Evolutionary conservation across 1,140 invertebrate species (phyloP).

Genomic region (Anastrepha obliqua): DNA sequence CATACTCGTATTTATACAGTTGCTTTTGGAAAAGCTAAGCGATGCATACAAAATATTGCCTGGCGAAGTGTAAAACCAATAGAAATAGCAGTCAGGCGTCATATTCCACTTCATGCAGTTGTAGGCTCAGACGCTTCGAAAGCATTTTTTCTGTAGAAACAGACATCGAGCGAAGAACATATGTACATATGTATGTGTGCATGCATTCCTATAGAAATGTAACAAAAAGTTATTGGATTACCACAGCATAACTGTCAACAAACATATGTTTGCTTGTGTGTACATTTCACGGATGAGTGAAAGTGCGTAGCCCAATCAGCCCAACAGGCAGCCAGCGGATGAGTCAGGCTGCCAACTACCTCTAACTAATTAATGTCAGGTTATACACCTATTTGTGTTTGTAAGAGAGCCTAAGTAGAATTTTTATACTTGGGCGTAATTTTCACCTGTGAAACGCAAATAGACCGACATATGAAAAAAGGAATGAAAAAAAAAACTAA

Average conservation of each 20-base stretch:
- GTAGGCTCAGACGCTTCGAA: background rate
- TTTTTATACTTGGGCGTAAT: slow-evolving; percentile 7
- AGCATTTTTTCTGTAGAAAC: slow-evolving; percentile 19
- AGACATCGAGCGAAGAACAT: background rate
- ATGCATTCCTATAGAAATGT: background rate
- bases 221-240: slow-evolving; percentile 20
- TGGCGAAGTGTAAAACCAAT: background rate
- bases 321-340: too few relatives aligned
- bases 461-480: background rate
- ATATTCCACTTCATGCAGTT: background rate
- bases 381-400: background rate
- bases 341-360: background rate
- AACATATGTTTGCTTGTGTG: background rate
- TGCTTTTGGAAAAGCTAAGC: slow-evolving; percentile 11
- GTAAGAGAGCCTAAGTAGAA: background rate
- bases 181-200: background rate
- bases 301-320: background rate
- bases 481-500: background rate
- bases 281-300: background rate
- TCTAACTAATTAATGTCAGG: slow-evolving; percentile 18
- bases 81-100: background rate
- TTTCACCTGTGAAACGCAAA: slow-evolving; percentile 49
- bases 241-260: background rate
- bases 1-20: background rate
- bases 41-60: background rate